Evolutionary conservation across 2,113 vertebrate species (phyloP).

Genomic region (Melanerpes aurifrons): DNA sequence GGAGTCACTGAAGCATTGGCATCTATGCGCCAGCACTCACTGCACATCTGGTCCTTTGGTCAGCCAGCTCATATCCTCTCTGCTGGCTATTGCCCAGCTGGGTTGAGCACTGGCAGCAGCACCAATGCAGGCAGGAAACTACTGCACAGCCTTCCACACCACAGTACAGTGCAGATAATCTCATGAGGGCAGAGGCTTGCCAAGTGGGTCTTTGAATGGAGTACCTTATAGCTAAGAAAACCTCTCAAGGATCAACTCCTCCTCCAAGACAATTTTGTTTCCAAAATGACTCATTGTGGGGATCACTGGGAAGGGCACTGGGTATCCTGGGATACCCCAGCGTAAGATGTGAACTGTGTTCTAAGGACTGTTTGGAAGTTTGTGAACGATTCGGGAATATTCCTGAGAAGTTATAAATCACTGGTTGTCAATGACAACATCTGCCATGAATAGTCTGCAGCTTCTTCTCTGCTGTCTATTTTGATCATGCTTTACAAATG

Average conservation of each 20-base stretch:
- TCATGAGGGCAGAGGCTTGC: neutral
- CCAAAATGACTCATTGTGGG: neutral
- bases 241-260: neutral
- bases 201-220: neutral
- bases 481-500: constrained; percentile 56
- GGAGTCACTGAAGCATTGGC: constrained; percentile 65
- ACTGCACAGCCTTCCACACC: neutral
- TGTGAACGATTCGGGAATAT: neutral
- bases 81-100: constrained; percentile 58
- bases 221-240: neutral
- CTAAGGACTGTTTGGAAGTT: neutral
- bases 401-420: constrained; percentile 32
- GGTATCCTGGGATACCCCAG: neutral
- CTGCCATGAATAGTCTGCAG: constrained; percentile 50
- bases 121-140: neutral
- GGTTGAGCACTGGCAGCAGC: constrained; percentile 52
- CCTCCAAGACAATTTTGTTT: neutral
- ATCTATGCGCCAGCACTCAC: constrained; percentile 51
- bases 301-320: neutral
- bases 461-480: constrained; percentile 51
- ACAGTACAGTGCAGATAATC: neutral
- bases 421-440: constrained; percentile 64
- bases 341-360: neutral
- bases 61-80: constrained; percentile 64
- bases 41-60: constrained; percentile 65